A percentile compares a stretch with the other conserved stretches of the same genome.
phyloP scores from a whole-genome alignment of 2,797 vertebrate species.

The Rhadinocentrus ornatus region DNA sequence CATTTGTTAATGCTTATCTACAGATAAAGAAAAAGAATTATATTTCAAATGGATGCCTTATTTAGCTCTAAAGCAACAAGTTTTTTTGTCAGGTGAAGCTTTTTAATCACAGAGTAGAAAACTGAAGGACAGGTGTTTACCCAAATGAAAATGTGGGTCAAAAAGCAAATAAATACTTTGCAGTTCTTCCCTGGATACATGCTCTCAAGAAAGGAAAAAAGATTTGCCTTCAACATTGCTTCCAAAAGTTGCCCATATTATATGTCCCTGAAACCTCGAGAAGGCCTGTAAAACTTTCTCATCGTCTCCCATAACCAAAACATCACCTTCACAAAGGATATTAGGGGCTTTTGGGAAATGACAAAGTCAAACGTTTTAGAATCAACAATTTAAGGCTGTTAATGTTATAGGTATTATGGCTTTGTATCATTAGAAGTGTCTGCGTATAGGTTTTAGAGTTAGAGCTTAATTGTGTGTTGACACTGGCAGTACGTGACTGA shows the following conservation, averaged over 20 bases:
- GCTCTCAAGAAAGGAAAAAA: neutral
- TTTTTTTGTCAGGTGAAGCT: neutral
- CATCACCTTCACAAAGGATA: conserved; percentile 9
- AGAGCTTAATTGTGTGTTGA: neutral
- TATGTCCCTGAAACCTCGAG: conserved; percentile 16
- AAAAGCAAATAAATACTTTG: neutral
- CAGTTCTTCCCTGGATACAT: neutral
- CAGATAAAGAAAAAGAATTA: neutral
- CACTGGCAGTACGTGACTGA: neutral
- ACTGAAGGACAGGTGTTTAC: neutral
- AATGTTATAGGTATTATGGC: conserved; percentile 24
- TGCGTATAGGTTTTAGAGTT: neutral
- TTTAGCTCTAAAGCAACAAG: neutral
- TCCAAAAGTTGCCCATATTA: conserved; percentile 28
- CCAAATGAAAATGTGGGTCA: neutral
- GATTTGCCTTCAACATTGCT: conserved; percentile 30
- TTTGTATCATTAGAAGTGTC: conserved; percentile 2
- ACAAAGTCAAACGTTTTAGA: neutral
- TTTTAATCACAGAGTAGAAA: neutral
- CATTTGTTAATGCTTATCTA: conserved; percentile 4
- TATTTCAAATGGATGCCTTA: neutral
- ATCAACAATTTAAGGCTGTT: conserved; percentile 43
- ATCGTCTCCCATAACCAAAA: conserved; percentile 39
- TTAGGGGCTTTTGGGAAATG: neutral
- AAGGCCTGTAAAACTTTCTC: conserved; percentile 19